These are phyloP conservation scores for Congeria kusceri DNA, from an alignment of 2,888 invertebrate genomes.

Conservation along the genomic window DNA sequence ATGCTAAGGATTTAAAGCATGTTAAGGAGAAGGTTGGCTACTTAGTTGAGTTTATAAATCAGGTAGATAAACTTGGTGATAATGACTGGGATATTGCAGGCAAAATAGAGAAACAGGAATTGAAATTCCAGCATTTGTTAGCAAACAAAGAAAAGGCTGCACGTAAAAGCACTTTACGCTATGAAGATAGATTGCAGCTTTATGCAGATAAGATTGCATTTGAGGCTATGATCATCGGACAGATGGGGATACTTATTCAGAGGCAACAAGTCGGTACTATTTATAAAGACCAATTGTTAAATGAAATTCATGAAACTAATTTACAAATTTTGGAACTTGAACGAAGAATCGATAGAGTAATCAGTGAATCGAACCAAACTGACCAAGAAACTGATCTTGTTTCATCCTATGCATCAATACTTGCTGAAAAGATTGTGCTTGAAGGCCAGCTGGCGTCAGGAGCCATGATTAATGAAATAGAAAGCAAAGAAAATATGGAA, in stretches of 20 bases:
- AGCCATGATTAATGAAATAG: conserved; percentile 67
- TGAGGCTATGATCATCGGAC: conserved; percentile 79
- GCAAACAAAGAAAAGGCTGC: conserved; percentile 57
- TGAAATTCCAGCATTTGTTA: conserved; percentile 61
- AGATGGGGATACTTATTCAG: conserved; percentile 78
- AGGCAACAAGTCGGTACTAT: conserved; percentile 69
- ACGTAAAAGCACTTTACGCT: conserved; percentile 59
- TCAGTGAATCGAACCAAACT: conserved; percentile 67
- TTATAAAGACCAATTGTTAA: conserved; percentile 70
- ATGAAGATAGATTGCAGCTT: conserved; percentile 71
- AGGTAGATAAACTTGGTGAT: conserved; percentile 72
- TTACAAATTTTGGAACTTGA: conserved; percentile 66
- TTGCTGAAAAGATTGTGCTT: conserved; percentile 88
- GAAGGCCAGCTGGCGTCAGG: conserved; percentile 79
- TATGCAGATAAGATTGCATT: conserved; percentile 80
- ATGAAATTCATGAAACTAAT: conserved; percentile 77
- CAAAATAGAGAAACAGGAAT: conserved; percentile 71
- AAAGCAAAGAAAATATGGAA: conserved; percentile 66
- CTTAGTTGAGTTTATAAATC: conserved; percentile 72
- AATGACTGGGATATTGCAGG: conserved; percentile 78
- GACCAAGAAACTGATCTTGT: conserved; percentile 83
- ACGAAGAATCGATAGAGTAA: conserved; percentile 68
- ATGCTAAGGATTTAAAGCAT: conserved; percentile 74
- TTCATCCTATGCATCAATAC: conserved; percentile 91
- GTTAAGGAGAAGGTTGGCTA: conserved; percentile 72